Evolutionary conservation across 2,888 invertebrate species (phyloP), one percentile per base, ranked within the genome.

Genomic region (Hymenopus coronatus): DNA sequence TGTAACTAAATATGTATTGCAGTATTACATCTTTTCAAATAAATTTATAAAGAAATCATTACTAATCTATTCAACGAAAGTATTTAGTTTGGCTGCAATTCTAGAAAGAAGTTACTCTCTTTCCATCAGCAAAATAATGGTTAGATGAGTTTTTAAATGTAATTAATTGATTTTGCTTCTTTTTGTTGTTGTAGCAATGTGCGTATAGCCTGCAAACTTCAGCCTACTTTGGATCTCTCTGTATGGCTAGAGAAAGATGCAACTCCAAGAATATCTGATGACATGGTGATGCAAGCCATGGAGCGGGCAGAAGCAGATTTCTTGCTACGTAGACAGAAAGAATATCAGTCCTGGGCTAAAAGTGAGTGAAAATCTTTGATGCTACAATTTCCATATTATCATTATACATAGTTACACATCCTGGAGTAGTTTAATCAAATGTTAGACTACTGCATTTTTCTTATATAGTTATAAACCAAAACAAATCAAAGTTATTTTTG

Each of bases 251-350:
- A 90, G 14, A 85, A 90, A 82, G 88, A 88, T 25, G 70, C 84
- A 28, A 30, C 89, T 25, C 28, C 81, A 15, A 88, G 96, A 91
- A 93, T 97, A 0, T 96, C 96, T 25, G 95, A 96, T 28, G 96
- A 96, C 83, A 94, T 97, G 92, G 93, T 98, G 0, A 94, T 96
- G 90, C 95, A 96, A 0, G 98, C 97, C 0, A 93, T 98, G 0
- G 96, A 96, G 90, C 97, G 96, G 91, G 98, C 98, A 0, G 97
- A 97, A 92, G 95, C 96, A 89, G 96, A 97, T 91, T 94, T 98
- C 92, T 94, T 96, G 30, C 95, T 96, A 82, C 94, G 98, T 89
- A 96, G 97, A 92, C 96, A 96, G 91, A 94, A 97, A 91, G 98
- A 98, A 92, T 97, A 97, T 92, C 96, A 97, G 93, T 95, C 97